phyloP scores from a whole-genome alignment of 2,113 vertebrate genomes.

The Gorsachius goisagi region DNA sequence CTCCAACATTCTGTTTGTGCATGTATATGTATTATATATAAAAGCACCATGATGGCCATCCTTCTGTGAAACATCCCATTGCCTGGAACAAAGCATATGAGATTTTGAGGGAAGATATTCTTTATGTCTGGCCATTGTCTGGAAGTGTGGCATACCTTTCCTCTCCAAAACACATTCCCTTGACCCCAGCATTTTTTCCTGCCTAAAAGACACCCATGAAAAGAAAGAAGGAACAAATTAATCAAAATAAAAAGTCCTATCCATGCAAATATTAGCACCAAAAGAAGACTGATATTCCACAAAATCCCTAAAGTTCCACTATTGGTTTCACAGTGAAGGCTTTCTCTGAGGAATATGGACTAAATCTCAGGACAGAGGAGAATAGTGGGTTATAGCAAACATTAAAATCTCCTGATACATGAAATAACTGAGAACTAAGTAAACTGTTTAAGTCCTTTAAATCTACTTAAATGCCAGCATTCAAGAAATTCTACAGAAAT shows the following conservation, averaged over 20 bases:
- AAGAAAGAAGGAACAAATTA: not conserved
- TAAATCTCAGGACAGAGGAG: not conserved
- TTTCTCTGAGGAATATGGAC: not conserved
- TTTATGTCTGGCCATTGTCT: not conserved
- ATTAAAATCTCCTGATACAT: not conserved
- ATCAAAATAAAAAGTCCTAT: not conserved
- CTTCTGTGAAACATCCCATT: not conserved
- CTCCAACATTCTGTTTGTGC: not conserved
- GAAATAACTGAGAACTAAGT: not conserved
- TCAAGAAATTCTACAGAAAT: not conserved
- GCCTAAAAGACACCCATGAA: not conserved
- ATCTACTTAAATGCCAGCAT: not conserved
- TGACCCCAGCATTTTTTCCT: not conserved
- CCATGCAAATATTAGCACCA: not conserved
- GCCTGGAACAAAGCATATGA: not conserved
- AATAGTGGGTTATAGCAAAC: not conserved
- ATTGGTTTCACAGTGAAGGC: not conserved
- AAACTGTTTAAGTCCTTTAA: not conserved
- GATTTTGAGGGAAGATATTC: not conserved
- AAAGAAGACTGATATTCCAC: not conserved
- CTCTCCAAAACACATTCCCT: not conserved
- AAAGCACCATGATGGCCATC: not conserved
- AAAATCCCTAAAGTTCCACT: not conserved
- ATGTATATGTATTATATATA: no score
- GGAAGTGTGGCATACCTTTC: not conserved